Conservation (phyloP, 2,888 invertebrate genomes). For the Trichogramma dendrolimi region DNA sequence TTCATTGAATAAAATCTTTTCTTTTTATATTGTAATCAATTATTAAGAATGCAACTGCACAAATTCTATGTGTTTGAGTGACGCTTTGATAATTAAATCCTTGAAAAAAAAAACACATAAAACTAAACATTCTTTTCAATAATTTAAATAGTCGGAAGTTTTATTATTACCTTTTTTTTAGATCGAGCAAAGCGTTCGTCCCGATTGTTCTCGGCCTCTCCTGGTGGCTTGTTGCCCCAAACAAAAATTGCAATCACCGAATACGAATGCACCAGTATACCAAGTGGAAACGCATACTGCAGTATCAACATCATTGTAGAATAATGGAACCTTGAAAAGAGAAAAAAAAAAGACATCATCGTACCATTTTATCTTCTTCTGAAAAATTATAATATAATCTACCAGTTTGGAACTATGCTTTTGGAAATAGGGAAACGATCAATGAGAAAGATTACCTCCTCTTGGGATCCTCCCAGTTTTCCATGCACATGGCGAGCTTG, state of each 20-base stretch:
- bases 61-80: too few species aligned
- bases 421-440: constrained; percentile 10
- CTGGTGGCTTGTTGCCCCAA: constrained; percentile 82
- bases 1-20: neutral
- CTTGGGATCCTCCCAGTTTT: constrained; percentile 64
- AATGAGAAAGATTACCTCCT: constrained; percentile 53
- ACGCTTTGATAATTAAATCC: too few species aligned
- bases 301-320: constrained; percentile 73
- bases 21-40: neutral
- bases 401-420: too few species aligned
- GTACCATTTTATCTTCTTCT: too few species aligned
- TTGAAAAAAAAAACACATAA: too few species aligned
- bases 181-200: constrained; percentile 81
- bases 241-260: constrained; percentile 80
- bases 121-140: too few species aligned
- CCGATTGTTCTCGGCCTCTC: constrained; percentile 78
- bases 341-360: constrained; percentile 9
- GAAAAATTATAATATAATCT: too few species aligned
- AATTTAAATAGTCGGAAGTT: neutral
- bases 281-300: constrained; percentile 79
- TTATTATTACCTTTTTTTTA: constrained; percentile 72
- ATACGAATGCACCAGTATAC: constrained; percentile 79
- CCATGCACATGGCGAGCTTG: constrained; percentile 65
- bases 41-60: neutral
- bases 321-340: constrained; percentile 59